Evolutionary conservation across 2,888 invertebrate species (phyloP).

Genomic region (Parthenolecanium corni): DNA sequence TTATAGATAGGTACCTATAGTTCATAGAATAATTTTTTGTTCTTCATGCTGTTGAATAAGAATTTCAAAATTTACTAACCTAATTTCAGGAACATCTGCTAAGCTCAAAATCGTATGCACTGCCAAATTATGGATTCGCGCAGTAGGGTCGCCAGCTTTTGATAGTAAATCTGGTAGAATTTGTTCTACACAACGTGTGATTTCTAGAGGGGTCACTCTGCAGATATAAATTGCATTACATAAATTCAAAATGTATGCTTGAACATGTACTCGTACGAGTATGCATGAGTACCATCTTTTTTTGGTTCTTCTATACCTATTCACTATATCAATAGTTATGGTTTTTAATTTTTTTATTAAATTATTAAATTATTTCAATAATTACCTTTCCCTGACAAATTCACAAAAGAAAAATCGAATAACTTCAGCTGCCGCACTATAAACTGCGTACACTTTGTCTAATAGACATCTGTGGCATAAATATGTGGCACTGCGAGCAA

Average conservation of each 20-base stretch:
- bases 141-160: slow-evolving; percentile 78
- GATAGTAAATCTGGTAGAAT: slow-evolving; percentile 68
- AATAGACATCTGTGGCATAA: slow-evolving; percentile 66
- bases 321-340: background rate
- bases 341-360: background rate
- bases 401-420: slow-evolving; percentile 68
- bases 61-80: slow-evolving; percentile 40
- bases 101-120: slow-evolving; percentile 77
- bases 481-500: slow-evolving; percentile 66
- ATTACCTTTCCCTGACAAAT: slow-evolving; percentile 65
- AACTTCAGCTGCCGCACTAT: slow-evolving; percentile 70
- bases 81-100: slow-evolving; percentile 68
- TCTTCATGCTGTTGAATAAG: no score
- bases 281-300: no score
- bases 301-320: no score
- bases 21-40: no score
- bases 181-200: slow-evolving; percentile 69
- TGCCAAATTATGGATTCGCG: slow-evolving; percentile 73
- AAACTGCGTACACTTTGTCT: slow-evolving; percentile 81
- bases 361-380: background rate
- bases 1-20: no score
- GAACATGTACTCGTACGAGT: no score
- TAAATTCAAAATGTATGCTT: no score
- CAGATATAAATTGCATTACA: background rate
- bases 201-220: slow-evolving; percentile 71